These are phyloP conservation scores for Pan paniscus DNA, from an alignment of 2,113 vertebrate species.

Conservation along the genomic window DNA sequence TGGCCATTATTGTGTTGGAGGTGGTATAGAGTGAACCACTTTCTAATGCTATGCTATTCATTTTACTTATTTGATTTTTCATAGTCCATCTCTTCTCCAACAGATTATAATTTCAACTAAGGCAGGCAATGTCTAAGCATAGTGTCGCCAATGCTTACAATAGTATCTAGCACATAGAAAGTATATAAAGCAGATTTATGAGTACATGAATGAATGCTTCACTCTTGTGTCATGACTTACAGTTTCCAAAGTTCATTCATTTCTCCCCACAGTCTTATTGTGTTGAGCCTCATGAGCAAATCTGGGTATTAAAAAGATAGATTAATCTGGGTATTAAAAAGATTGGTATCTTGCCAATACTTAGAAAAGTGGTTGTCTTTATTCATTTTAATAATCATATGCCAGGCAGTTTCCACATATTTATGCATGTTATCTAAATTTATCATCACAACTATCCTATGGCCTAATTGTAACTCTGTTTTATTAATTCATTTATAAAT, in stretches of 20 bases:
- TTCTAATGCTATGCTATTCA: background rate
- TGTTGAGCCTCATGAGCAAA: background rate
- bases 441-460: background rate
- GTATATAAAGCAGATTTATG: background rate
- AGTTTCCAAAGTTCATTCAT: background rate
- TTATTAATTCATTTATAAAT: background rate
- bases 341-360: background rate
- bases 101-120: background rate
- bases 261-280: no score
- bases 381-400: background rate
- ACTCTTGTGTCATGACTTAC: background rate
- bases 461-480: background rate
- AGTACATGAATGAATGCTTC: background rate
- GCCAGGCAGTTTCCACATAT: background rate
- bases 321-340: background rate
- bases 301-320: background rate
- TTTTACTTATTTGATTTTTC: background rate
- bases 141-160: no score
- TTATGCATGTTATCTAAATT: conserved; percentile 10
- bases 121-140: background rate
- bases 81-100: background rate
- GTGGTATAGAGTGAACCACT: background rate
- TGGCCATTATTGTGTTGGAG: background rate
- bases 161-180: background rate
- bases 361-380: background rate